Percentiles rank a stretch among this genome's conserved stretches.
Evolutionary conservation across 30 jellyfish, hydroid and myxozoan species (phyloP).

Genomic region (Nemopilema nomurai): DNA sequence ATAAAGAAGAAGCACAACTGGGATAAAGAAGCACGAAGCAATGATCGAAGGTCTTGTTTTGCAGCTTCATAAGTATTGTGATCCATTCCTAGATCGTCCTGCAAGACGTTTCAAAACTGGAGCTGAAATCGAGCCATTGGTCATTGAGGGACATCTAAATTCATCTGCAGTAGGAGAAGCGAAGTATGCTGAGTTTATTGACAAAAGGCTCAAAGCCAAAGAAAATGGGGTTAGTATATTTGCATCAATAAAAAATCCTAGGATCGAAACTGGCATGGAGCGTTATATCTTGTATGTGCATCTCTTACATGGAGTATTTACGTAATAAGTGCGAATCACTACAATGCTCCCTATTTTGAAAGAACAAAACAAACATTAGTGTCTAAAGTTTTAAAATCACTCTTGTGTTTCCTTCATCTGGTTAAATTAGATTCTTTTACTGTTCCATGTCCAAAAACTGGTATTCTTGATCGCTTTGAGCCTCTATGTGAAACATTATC

Average conservation of each 20-base stretch:
- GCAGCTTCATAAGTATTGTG: no score
- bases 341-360: neutral
- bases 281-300: no score
- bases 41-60: neutral
- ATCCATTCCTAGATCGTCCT: no score
- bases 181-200: conserved; percentile 8
- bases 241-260: neutral
- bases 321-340: neutral
- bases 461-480: conserved; percentile 41
- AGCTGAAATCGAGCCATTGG: no score
- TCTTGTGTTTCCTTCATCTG: neutral
- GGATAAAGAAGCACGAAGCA: neutral
- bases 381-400: neutral
- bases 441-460: conserved; percentile 2
- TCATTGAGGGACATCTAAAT: no score
- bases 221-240: conserved; percentile 1
- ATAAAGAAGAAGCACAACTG: neutral
- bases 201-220: neutral
- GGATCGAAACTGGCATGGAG: conserved; percentile 17
- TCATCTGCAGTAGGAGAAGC: conserved; percentile 2
- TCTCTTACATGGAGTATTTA: neutral
- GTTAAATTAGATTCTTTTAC: conserved; percentile 19
- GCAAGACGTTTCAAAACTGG: no score
- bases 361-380: neutral
- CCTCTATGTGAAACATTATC: conserved; percentile 13